Conservation (phyloP, 2,113 vertebrate genomes). For the Myxocyprinus asiaticus region DNA sequence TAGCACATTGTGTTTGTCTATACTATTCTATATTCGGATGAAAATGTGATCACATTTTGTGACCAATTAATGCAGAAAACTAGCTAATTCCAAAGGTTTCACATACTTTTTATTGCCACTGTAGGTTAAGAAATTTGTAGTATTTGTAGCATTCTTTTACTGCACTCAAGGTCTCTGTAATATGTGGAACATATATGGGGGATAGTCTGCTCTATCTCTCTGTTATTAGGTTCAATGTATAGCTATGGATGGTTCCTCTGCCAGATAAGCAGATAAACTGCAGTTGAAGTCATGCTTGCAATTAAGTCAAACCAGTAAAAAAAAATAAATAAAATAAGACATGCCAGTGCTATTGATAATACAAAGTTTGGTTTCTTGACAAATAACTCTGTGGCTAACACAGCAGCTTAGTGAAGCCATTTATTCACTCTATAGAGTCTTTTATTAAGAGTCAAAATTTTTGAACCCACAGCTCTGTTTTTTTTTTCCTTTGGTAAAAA, state of each 20-base stretch:
- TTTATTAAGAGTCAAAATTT: not conserved
- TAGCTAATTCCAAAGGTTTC: too few relatives aligned
- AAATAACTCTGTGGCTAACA: too few relatives aligned
- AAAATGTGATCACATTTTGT: too few relatives aligned
- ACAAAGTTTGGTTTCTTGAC: not conserved
- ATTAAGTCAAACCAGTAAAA: not conserved
- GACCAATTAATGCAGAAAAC: too few relatives aligned
- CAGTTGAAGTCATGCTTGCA: not conserved
- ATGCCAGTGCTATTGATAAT: not conserved
- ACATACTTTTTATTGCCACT: too few relatives aligned
- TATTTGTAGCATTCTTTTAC: not conserved
- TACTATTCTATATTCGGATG: too few relatives aligned
- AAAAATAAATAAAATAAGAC: not conserved
- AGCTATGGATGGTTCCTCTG: not conserved
- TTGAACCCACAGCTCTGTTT: slow-evolving; percentile 2
- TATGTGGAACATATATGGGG: not conserved
- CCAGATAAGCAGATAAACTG: not conserved
- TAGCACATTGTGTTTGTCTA: too few relatives aligned
- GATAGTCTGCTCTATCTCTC: too few relatives aligned
- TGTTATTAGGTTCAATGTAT: slow-evolving; percentile 7
- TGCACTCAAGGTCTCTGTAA: not conserved
- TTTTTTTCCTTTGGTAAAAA: not conserved
- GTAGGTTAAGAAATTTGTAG: not conserved
- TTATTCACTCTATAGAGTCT: not conserved
- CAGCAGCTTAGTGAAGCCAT: not conserved